Evolutionary conservation across 2,888 invertebrate species (phyloP).

Genomic region (Rotaria sp.): DNA sequence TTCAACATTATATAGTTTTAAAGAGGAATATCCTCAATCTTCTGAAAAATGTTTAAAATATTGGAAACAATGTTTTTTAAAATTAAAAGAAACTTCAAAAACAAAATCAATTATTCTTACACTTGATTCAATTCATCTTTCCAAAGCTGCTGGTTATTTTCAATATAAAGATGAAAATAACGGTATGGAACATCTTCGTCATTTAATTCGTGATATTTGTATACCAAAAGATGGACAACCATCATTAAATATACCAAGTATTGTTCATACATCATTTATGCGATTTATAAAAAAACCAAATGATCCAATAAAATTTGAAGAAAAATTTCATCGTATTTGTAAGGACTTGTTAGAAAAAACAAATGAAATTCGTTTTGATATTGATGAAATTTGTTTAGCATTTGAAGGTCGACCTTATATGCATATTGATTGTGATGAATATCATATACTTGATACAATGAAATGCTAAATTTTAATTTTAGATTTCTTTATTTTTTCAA

Average conservation of each 20-base stretch:
- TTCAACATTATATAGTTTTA: not conserved
- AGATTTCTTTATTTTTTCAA: not conserved
- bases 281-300: not conserved
- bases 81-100: not conserved
- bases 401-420: constrained; percentile 1
- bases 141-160: not conserved
- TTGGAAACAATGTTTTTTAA: not conserved
- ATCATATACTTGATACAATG: not conserved
- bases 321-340: constrained; percentile 16
- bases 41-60: not conserved
- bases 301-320: not conserved
- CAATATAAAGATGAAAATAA: not conserved
- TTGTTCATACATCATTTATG: constrained; percentile 12
- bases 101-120: not conserved
- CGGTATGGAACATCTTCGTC: not conserved
- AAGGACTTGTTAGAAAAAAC: not conserved
- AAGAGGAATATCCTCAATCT: not conserved
- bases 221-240: not conserved
- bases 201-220: not conserved
- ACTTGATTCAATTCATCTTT: not conserved
- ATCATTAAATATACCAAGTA: not conserved
- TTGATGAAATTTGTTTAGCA: constrained; percentile 25
- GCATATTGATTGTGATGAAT: constrained; percentile 12
- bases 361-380: not conserved
- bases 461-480: not conserved